These are phyloP conservation scores for Zaprionus camerounensis DNA, from an alignment of 1,140 invertebrate genomes.

Conservation along the genomic window DNA sequence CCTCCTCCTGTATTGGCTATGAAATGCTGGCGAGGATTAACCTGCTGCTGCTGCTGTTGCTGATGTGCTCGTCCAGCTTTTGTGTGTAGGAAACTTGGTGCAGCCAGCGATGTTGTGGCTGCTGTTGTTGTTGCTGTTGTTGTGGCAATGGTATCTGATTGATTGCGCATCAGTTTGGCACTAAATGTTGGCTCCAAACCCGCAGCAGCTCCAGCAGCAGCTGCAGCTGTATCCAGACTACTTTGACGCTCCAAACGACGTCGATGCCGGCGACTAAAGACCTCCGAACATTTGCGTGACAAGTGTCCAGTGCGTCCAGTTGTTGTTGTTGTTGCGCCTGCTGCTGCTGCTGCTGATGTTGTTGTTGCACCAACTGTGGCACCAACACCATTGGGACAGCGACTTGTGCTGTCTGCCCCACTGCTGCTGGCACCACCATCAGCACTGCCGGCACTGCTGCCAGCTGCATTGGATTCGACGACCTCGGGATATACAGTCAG, in stretches of 20 bases:
- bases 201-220: no score
- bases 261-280: slow-evolving; percentile 74
- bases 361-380: not conserved
- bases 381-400: not conserved
- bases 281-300: slow-evolving; percentile 74
- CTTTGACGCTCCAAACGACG: slow-evolving; percentile 71
- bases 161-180: slow-evolving; percentile 72
- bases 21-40: slow-evolving; percentile 62
- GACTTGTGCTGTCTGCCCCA: not conserved
- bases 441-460: slow-evolving; percentile 37
- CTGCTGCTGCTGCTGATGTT: not conserved
- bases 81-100: slow-evolving; percentile 63
- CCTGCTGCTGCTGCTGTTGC: slow-evolving; percentile 22
- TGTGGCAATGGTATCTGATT: slow-evolving; percentile 74
- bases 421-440: slow-evolving; percentile 19
- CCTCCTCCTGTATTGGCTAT: slow-evolving; percentile 37
- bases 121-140: slow-evolving; percentile 9
- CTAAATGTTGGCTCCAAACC: slow-evolving; percentile 40
- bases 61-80: slow-evolving; percentile 41
- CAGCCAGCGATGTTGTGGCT: slow-evolving; percentile 10
- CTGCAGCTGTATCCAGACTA: slow-evolving; percentile 68
- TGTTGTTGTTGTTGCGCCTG: not conserved
- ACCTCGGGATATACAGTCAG: slow-evolving; percentile 76
- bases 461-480: slow-evolving; percentile 43
- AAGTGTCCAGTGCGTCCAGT: slow-evolving; percentile 58